A percentile compares a stretch with the other conserved stretches of the same genome.
Conservation (phyloP, 2,888 invertebrate genomes). For the Notodonta ziczac region DNA sequence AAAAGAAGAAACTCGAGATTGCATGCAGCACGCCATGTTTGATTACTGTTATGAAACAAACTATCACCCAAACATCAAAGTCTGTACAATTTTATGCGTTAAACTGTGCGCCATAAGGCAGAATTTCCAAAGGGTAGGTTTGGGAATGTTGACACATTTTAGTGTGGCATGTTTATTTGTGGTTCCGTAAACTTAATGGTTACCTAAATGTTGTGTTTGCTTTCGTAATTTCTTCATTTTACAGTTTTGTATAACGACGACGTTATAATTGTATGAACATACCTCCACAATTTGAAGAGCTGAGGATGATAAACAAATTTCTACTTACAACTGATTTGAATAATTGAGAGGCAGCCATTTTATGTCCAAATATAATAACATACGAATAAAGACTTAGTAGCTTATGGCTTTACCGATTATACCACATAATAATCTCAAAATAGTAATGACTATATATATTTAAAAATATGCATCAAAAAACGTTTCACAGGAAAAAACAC, state of each 20-base stretch:
- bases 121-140: constrained; percentile 1
- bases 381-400: too few species aligned
- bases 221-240: constrained; percentile 50
- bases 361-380: too few species aligned
- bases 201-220: constrained; percentile 36
- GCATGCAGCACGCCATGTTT: constrained; percentile 53
- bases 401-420: too few species aligned
- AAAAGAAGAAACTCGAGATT: constrained; percentile 21
- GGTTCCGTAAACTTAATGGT: constrained; percentile 29
- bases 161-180: neutral
- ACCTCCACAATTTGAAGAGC: too few species aligned
- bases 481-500: too few species aligned
- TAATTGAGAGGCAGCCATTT: too few species aligned
- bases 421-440: too few species aligned
- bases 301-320: too few species aligned
- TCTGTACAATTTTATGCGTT: neutral
- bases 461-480: too few species aligned
- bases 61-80: neutral
- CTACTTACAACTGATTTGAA: too few species aligned
- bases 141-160: neutral
- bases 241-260: constrained; percentile 10
- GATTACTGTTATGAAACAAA: constrained; percentile 7
- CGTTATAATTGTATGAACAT: neutral
- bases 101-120: constrained; percentile 8
- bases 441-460: too few species aligned